phyloP scores from a whole-genome alignment of 2,888 invertebrate genomes.

The Phasia obesa region DNA sequence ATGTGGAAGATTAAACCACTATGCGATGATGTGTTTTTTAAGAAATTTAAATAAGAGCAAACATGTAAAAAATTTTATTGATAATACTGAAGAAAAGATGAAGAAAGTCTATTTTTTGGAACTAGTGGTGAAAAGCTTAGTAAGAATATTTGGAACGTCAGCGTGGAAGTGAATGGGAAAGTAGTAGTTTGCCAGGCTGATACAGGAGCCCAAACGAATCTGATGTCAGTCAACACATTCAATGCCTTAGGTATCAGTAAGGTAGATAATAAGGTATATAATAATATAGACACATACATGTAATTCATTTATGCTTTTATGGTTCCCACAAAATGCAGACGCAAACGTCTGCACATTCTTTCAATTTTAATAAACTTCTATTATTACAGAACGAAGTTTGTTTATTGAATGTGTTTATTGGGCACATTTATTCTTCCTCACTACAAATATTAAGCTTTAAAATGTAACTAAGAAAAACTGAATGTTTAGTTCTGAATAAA shows the following conservation, averaged over 20 bases:
- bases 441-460: too few relatives aligned
- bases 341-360: too few relatives aligned
- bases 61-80: not conserved
- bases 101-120: constrained; percentile 37
- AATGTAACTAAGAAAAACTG: too few relatives aligned
- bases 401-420: too few relatives aligned
- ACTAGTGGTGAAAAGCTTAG: constrained; percentile 3
- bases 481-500: too few relatives aligned
- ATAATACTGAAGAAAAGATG: constrained; percentile 20
- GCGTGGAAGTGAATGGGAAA: constrained; percentile 6
- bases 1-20: constrained; percentile 41
- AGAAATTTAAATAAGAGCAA: not conserved
- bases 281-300: too few relatives aligned
- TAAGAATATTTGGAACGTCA: constrained; percentile 40
- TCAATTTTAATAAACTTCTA: too few relatives aligned
- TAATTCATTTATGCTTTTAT: too few relatives aligned
- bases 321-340: too few relatives aligned
- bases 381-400: too few relatives aligned
- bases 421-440: too few relatives aligned
- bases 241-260: constrained; percentile 19
- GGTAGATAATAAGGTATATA: constrained; percentile 12
- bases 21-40: constrained; percentile 51
- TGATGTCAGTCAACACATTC: constrained; percentile 33
- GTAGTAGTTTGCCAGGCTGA: constrained; percentile 2
- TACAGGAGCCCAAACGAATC: constrained; percentile 19